Evolutionary conservation across 2,888 invertebrate species (phyloP).

Genomic region (Leptothorax acervorum): DNA sequence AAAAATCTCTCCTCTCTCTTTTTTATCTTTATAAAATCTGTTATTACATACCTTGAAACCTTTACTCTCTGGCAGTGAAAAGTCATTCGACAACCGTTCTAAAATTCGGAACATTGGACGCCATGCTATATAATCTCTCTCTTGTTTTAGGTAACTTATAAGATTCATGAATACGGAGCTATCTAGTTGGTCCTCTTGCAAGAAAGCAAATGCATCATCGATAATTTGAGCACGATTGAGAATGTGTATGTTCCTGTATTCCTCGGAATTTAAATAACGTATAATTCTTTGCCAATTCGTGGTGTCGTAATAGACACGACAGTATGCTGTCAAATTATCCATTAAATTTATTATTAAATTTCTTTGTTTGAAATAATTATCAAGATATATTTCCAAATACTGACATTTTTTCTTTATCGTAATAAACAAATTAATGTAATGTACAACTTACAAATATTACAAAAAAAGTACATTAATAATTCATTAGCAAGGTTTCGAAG

Average conservation of each 20-base stretch:
- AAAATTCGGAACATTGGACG: conserved; percentile 11
- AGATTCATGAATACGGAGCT: not conserved
- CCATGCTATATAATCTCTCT: conserved; percentile 34
- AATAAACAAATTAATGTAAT: too few species aligned
- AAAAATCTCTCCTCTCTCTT: not conserved
- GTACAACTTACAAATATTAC: too few species aligned
- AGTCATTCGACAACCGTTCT: not conserved
- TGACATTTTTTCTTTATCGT: too few species aligned
- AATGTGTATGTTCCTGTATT: conserved; percentile 18
- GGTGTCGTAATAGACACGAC: conserved; percentile 79
- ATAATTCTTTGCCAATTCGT: conserved; percentile 71
- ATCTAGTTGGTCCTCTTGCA: not conserved
- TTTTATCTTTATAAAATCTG: not conserved
- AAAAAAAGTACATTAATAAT: too few species aligned
- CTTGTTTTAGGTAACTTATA: not conserved
- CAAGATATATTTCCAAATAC: not conserved
- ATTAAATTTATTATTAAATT: not conserved
- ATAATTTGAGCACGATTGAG: conserved; percentile 46
- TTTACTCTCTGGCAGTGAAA: not conserved
- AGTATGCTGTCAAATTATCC: conserved; percentile 78
- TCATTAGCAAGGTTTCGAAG: too few species aligned
- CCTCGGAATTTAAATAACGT: not conserved
- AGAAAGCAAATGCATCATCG: not conserved
- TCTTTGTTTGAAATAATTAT: not conserved
- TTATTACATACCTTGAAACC: not conserved